phyloP scores from a whole-genome alignment of 2,113 vertebrate species.

The Odontophorus gujanensis region DNA sequence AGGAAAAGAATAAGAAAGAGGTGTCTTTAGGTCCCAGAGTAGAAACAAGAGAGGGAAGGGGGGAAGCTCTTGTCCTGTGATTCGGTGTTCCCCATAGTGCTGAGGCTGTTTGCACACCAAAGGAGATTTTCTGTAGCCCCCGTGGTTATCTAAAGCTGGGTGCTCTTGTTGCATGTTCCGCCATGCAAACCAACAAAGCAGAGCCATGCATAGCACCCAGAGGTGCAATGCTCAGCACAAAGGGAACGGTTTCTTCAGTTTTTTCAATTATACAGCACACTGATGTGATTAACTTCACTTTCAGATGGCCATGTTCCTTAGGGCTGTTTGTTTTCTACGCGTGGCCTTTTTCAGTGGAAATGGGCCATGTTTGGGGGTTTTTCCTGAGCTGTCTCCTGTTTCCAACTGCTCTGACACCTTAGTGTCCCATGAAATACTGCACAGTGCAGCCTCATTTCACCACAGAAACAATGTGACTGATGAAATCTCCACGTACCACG shows the following conservation, averaged over 20 bases:
- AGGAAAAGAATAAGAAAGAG: constrained; percentile 26
- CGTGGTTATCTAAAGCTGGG: background rate
- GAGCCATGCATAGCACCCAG: constrained; percentile 8
- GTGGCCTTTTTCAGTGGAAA: background rate
- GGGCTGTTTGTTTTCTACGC: constrained; percentile 16
- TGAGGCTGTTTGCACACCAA: constrained; percentile 10
- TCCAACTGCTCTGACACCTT: background rate
- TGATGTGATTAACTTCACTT: constrained; percentile 46
- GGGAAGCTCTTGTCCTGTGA: background rate
- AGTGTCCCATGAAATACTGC: background rate
- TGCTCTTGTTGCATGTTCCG: background rate
- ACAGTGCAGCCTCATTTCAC: background rate
- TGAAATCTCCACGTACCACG: background rate
- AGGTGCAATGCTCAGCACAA: constrained; percentile 28
- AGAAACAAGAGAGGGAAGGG: background rate
- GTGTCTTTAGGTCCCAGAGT: constrained; percentile 12
- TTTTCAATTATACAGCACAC: constrained; percentile 19
- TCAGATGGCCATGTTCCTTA: constrained; percentile 17
- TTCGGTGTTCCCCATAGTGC: background rate
- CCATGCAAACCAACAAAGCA: constrained; percentile 58
- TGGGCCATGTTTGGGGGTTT: background rate
- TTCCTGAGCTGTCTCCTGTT: background rate
- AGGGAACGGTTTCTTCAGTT: constrained; percentile 40
- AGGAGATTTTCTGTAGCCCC: constrained; percentile 8
- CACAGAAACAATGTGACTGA: background rate